Percentiles rank a stretch among this genome's conserved stretches.
Conservation (phyloP, 1,140 invertebrate species). For the Pararge aegeria region DNA sequence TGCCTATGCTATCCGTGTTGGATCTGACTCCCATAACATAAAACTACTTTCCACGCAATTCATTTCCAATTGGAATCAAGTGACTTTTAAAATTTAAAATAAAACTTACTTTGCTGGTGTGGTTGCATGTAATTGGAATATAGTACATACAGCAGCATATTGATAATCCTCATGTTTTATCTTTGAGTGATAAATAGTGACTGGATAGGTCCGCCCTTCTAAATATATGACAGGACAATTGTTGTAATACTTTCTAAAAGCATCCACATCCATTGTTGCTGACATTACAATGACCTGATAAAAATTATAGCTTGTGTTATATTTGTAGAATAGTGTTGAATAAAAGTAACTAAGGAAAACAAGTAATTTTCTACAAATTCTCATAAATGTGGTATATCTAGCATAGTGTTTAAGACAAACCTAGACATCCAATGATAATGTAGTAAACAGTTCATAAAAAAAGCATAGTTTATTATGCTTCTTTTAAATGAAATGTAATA, state of each 20-base stretch:
- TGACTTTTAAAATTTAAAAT: conserved; percentile 54
- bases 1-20: no score
- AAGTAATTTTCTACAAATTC: no score
- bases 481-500: conserved; percentile 15
- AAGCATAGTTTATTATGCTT: no score
- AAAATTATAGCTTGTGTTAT: neutral
- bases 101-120: conserved; percentile 87
- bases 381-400: no score
- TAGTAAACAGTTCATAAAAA: no score
- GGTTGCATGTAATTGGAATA: conserved; percentile 95
- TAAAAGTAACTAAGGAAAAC: no score
- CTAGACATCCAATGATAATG: no score
- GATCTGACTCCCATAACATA: no score
- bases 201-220: conserved; percentile 92
- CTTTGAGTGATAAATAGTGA: conserved; percentile 89
- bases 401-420: no score
- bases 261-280: conserved; percentile 96
- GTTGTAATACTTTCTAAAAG: conserved; percentile 95
- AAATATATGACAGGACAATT: conserved; percentile 92
- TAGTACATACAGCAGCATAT: conserved; percentile 88
- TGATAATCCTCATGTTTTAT: conserved; percentile 92
- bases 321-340: no score
- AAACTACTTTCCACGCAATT: no score
- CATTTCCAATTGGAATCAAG: no score
- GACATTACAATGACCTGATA: conserved; percentile 92